A percentile compares a stretch with the other conserved stretches of the same genome.
phyloP scores from a whole-genome alignment of 2,888 invertebrate species.

The Pollenia labialis region DNA sequence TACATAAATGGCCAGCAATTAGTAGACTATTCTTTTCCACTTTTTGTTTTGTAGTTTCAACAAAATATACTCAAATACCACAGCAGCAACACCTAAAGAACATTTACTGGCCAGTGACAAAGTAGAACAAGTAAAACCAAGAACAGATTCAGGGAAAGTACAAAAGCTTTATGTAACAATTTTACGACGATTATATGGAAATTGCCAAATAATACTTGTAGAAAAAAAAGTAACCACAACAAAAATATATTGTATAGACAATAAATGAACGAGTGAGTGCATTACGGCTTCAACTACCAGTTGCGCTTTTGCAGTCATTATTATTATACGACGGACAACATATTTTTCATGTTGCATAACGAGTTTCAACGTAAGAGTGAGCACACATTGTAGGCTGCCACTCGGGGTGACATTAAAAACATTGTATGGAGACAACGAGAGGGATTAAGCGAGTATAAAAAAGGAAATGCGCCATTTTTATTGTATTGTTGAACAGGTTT shows the following conservation, averaged over 20 bases:
- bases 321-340: not conserved
- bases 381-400: constrained; percentile 42
- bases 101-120: not conserved
- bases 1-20: constrained; percentile 68
- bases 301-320: constrained; percentile 33
- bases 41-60: constrained; percentile 8
- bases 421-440: constrained; percentile 22
- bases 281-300: constrained; percentile 61
- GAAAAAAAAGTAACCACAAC: constrained; percentile 36
- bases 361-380: not conserved
- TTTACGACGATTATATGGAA: constrained; percentile 64
- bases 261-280: constrained; percentile 24
- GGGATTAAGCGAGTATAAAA: constrained; percentile 56
- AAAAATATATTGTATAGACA: constrained; percentile 27
- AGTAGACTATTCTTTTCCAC: constrained; percentile 52
- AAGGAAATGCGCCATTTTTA: constrained; percentile 68
- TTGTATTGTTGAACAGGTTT: constrained; percentile 68
- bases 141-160: not conserved
- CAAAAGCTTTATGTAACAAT: constrained; percentile 41
- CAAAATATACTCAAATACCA: constrained; percentile 15
- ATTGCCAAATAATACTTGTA: constrained; percentile 64
- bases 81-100: constrained; percentile 16
- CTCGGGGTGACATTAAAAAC: constrained; percentile 48
- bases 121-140: not conserved
- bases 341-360: constrained; percentile 15